A percentile compares a stretch with the other conserved stretches of the same genome.
Evolutionary conservation across 2,113 vertebrate species (phyloP).

Genomic region (Protomyctophum bolini): DNA sequence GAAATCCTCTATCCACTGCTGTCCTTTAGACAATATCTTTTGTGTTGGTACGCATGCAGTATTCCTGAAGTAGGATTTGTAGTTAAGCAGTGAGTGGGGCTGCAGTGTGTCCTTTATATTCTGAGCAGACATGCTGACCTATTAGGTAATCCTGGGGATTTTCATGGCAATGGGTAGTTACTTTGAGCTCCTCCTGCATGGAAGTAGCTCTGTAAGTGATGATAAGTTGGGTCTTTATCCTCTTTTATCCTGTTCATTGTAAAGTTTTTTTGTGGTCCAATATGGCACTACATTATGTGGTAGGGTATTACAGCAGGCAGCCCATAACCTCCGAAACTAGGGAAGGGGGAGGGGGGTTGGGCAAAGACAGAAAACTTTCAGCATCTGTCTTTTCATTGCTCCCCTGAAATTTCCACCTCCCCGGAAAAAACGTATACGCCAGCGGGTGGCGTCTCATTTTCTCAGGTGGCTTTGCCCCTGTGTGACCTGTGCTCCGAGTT

Average conservation of each 20-base stretch:
- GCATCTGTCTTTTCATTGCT: slow-evolving; percentile 27
- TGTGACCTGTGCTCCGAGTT: slow-evolving; percentile 33
- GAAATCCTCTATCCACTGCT: slow-evolving; percentile 8
- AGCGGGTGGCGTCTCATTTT: slow-evolving; percentile 34
- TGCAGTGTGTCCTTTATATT: slow-evolving; percentile 52
- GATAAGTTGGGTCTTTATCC: slow-evolving; percentile 71
- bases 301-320: slow-evolving; percentile 29
- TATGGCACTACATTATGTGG: slow-evolving; percentile 47
- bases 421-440: slow-evolving; percentile 21
- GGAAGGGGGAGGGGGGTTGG: background rate
- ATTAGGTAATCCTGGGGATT: slow-evolving; percentile 77
- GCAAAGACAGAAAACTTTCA: slow-evolving; percentile 47
- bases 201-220: slow-evolving; percentile 68
- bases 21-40: slow-evolving; percentile 32
- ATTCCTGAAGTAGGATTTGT: slow-evolving; percentile 37
- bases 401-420: slow-evolving; percentile 2
- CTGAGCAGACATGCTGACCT: slow-evolving; percentile 68
- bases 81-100: slow-evolving; percentile 16
- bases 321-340: slow-evolving; percentile 37
- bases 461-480: slow-evolving; percentile 31
- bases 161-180: slow-evolving; percentile 72
- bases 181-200: slow-evolving; percentile 58
- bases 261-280: slow-evolving; percentile 54
- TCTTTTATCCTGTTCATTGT: slow-evolving; percentile 65
- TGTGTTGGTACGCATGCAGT: slow-evolving; percentile 29